Base-by-base conservation (phyloP, 2,888 invertebrate genomes). In the Agrotis segetum region DNA sequence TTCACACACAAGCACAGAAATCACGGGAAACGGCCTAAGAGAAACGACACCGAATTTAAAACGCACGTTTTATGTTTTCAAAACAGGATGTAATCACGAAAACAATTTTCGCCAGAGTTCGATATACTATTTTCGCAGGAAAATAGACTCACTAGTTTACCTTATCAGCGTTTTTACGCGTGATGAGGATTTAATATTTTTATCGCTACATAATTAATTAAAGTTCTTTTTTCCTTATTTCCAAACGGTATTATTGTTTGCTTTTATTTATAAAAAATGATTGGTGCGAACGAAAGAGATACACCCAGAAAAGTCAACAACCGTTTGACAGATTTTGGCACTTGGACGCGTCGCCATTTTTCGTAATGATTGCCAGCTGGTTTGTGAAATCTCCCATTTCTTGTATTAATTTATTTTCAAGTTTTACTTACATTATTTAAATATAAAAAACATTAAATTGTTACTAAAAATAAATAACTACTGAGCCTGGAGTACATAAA, bases 231-330 rank as follows among this genome's bases (percentile, higher is more conserved):
- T 71, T 58, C 44, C 58, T 62, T 73, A 58, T 60, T 63, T 61
- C 7, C 29, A 71, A 50, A 65, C 3, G 50, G 11, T 72, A 64
- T 24, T 69, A 63, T 11, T 67, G 55, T 70, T 66, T 59, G 65
- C 53, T 70, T 75, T 65, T 71, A 76, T 73, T 71, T 75, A 74
- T 78, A 75, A 71, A 73, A 40, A 71, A 61, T 67, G 50, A 76
- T 67, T 40, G 40, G 69, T 53, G 73, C 59, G 78, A 75, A 80
- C 83, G 83, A 84, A 83, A 76, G 81, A 85, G 86, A 83, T 73
- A 88, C 89, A 89, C 85, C 86, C 87, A 58, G 83, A 87, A 86
- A 88, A 94, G 95, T 95, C 95, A 95, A 95, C 94, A 95, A 94
- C 94, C 95, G 94, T 91, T 94, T 95, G 95, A 95, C 95, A 92